Base-by-base conservation (phyloP, 2,797 vertebrate species). In the Antrozous pallidus region DNA sequence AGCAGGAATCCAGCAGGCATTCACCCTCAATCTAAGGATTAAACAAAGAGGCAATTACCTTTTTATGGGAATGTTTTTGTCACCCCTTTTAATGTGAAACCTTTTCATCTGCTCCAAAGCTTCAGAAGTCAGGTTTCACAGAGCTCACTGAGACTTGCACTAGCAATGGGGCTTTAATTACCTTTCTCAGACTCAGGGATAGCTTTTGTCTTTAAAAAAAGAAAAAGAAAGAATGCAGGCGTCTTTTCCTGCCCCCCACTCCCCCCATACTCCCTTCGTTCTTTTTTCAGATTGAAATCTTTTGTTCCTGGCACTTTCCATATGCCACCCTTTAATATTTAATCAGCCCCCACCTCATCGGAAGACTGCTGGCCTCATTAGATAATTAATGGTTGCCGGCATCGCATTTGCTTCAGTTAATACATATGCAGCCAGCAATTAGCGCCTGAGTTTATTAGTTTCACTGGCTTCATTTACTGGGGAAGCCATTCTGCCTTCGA, bases 321-420 rank as follows among this genome's bases (percentile, higher is more conserved):
- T 98, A 98, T 98, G 98, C 98, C 98, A 61, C 91, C 98, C 97
- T 98, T 99, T 99, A 99, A 99, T 99, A 98, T 99, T 99, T 99
- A 98, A 99, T 98, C 98, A 98, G 98, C 98, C 98, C 96, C 98
- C 98, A 98, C 98, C 98, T 98, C 98, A 98, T 98, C 98, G 98
- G 98, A 98, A 98, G 98, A 98, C 97, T 98, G 98, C 98, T 98
- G 98, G 98, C 98, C 98, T 98, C 98, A 98, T 98, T 98, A 98
- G 98, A 98, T 98, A 98, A 99, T 98, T 98, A 98, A 98, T 98
- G 98, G 98, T 97, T 98, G 98, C 98, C 97, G 97, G 97, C 10
- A 96, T 98, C 97, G 98, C 98, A 98, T 98, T 98, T 98, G 98
- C 98, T 98, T 98, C 98, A 98, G 97, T 98, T 98, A 98, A 98